Evolutionary conservation across 2,113 vertebrate species (phyloP).

Genomic region (Gracilinanus agilis): DNA sequence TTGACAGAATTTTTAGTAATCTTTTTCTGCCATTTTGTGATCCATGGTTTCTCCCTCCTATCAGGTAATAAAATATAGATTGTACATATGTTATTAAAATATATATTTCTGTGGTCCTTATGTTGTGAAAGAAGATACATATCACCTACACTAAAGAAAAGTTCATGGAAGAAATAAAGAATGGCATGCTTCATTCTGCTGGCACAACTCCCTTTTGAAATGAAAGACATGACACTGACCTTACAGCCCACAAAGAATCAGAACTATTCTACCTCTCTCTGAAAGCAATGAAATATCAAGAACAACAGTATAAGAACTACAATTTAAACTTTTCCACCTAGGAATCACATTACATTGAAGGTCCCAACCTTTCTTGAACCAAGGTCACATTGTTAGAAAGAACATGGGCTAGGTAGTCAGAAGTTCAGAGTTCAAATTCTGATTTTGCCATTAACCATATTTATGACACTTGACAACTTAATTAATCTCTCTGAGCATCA

Average conservation of each 20-base stretch:
- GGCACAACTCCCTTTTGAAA: no score
- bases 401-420: not conserved
- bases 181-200: no score
- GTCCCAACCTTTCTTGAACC: not conserved
- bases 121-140: no score
- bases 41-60: no score
- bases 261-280: not conserved
- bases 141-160: no score
- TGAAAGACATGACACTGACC: not conserved
- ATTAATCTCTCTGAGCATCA: not conserved
- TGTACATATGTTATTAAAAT: no score
- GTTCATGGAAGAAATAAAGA: no score
- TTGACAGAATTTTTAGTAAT: no score
- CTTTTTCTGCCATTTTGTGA: no score
- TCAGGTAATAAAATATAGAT: no score
- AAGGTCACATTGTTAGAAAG: not conserved
- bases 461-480: not conserved
- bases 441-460: not conserved
- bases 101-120: no score
- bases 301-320: not conserved
- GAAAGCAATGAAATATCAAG: not conserved
- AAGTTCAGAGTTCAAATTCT: not conserved
- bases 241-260: not conserved
- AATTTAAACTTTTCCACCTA: not conserved
- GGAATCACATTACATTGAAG: not conserved